Percentiles rank a stretch among this genome's conserved stretches.
phyloP scores from a whole-genome alignment of 1,140 invertebrate genomes.

The Pseudomyrmex gracilis region DNA sequence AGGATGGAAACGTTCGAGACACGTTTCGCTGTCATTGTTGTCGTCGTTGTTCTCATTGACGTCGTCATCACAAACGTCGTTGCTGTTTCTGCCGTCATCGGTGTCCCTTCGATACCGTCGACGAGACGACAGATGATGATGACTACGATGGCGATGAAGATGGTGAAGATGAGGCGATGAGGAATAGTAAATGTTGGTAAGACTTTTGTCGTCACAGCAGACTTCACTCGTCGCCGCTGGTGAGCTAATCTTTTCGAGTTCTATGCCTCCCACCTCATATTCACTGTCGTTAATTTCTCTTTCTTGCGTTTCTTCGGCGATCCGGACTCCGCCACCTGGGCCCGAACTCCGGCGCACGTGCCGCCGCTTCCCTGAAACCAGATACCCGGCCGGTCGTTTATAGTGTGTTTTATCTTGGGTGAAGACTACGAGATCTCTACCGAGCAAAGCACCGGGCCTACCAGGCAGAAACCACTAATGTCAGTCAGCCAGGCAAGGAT shows the following conservation, averaged over 20 bases:
- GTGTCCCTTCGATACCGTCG: slow-evolving; percentile 59
- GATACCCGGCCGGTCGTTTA: slow-evolving; percentile 80
- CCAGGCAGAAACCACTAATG: slow-evolving; percentile 14
- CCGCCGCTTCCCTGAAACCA: slow-evolving; percentile 85
- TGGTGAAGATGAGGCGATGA: slow-evolving; percentile 59
- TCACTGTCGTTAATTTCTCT: slow-evolving; percentile 18
- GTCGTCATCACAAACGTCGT: slow-evolving; percentile 55
- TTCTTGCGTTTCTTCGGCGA: slow-evolving; percentile 65
- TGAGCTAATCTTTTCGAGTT: slow-evolving; percentile 64
- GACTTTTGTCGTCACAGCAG: slow-evolving; percentile 57
- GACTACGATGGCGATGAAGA: slow-evolving; percentile 52
- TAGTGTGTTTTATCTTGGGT: slow-evolving; percentile 75
- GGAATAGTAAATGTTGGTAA: slow-evolving; percentile 59
- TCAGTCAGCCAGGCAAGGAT: slow-evolving; percentile 27
- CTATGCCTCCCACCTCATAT: slow-evolving; percentile 53
- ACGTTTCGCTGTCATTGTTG: slow-evolving; percentile 5
- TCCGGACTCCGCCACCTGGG: slow-evolving; percentile 76
- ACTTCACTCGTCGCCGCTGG: slow-evolving; percentile 61
- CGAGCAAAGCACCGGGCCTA: slow-evolving; percentile 50
- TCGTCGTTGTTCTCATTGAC: slow-evolving; percentile 23
- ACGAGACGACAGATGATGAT: slow-evolving; percentile 53
- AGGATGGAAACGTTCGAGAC: slow-evolving; percentile 38
- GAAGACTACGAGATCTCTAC: slow-evolving; percentile 69
- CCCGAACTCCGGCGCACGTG: slow-evolving; percentile 82
- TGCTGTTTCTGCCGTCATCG: slow-evolving; percentile 26